These are phyloP conservation scores for Anisognathus igniventris DNA, from an alignment of 2,797 vertebrate genomes.

Conservation along the genomic window DNA sequence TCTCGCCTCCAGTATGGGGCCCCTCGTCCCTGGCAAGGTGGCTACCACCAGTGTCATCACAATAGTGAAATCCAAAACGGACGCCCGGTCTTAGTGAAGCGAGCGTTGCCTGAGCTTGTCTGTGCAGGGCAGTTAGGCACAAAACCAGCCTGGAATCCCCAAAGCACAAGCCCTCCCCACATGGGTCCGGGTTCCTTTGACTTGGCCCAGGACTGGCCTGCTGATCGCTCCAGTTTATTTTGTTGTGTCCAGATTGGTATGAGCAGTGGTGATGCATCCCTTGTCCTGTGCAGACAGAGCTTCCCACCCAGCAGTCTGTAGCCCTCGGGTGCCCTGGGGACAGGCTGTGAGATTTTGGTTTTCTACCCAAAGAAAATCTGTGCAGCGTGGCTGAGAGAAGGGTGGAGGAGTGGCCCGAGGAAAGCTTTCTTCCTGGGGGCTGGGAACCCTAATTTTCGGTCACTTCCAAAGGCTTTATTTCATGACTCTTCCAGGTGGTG, in stretches of 20 bases:
- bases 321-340: neutral
- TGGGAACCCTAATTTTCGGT: conserved; percentile 16
- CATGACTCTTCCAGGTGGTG: conserved; percentile 54
- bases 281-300: conserved; percentile 53
- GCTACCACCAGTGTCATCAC: conserved; percentile 99
- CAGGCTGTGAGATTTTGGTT: conserved; percentile 25
- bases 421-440: conserved; percentile 22
- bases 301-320: conserved; percentile 4
- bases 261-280: conserved; percentile 63
- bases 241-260: conserved; percentile 72
- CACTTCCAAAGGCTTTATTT: conserved; percentile 54
- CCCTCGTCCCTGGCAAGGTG: conserved; percentile 92
- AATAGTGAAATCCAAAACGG: conserved; percentile 98
- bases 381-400: neutral
- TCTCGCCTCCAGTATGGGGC: conserved; percentile 86
- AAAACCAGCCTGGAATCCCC: conserved; percentile 70
- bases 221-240: conserved; percentile 67
- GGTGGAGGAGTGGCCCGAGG: neutral
- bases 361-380: conserved; percentile 41
- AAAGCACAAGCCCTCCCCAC: conserved; percentile 76
- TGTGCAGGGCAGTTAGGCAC: conserved; percentile 73
- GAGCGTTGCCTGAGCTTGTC: conserved; percentile 62
- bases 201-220: conserved; percentile 61
- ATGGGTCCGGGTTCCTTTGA: conserved; percentile 63
- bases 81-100: conserved; percentile 90